Evolutionary conservation across 2,797 vertebrate species (phyloP), one percentile per base, ranked within the genome.

Genomic region (Hemibagrus guttatus): DNA sequence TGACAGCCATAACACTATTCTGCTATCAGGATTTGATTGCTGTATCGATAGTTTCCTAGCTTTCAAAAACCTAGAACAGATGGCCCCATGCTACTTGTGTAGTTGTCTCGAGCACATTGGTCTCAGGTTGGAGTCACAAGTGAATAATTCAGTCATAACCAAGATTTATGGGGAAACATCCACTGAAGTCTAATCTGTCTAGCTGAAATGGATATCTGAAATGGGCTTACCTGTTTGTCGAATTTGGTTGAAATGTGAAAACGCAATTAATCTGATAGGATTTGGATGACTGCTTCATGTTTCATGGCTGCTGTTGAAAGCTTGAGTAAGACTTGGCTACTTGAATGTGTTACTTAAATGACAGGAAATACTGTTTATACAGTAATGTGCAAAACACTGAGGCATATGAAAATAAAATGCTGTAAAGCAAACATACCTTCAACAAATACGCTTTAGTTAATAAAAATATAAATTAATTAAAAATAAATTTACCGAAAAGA

Each of bases 231-330:
- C 31, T 78, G 75, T 58, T 75, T 74, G 71, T n/a, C 72, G 52
- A 26, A 28, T 75, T 46, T 54, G n/a, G 46, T 16, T 52, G 46
- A 75, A 75, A 52, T 75, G 21, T 80, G 56, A 59, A 80, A 80
- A 59, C 26, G 76, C 56, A 80, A 58, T 59, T 79, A 59, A 79
- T 79, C 31, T 19, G 39, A 31, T 6, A 54, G 16, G 56, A 80
- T 42, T 59, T 61, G 13, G 13, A 59, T 39, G 54, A 79, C 76
- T 79, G 76, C 13, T 26, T 2, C 56, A 59, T 59, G 56, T 59
- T 59, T 79, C 31, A 79, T 79, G 8, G 31, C 35, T 58, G 76
- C n/a, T 79, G 19, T 39, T 79, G 21, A 58, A 79, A 23, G 31
- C 31, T 6, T 58, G 19, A 79, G 72, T 52, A 52, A 75, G 28